Evolutionary conservation across 2,113 vertebrate genomes (phyloP).

Genomic region (Oxyruncus cristatus): DNA sequence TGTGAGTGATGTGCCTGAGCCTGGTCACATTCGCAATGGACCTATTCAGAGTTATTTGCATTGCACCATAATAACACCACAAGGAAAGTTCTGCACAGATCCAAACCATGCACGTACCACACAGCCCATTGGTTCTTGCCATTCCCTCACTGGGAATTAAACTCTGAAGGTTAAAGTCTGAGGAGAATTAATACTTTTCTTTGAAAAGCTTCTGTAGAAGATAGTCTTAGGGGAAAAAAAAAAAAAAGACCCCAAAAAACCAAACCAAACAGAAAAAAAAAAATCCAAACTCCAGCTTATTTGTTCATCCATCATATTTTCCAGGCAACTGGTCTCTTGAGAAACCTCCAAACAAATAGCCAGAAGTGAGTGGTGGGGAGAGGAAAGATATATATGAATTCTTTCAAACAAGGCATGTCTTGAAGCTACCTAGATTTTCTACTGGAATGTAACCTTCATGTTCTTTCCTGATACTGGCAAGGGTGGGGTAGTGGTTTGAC

Average conservation of each 20-base stretch:
- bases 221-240: background rate
- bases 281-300: background rate
- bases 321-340: constrained; percentile 12
- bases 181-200: background rate
- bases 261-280: background rate
- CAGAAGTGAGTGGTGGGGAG: background rate
- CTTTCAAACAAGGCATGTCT: background rate
- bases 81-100: background rate
- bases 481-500: background rate
- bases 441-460: background rate
- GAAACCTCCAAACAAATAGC: constrained; percentile 7
- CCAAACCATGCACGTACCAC: background rate
- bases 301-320: constrained; percentile 40
- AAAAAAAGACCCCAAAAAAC: background rate
- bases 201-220: background rate
- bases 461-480: background rate
- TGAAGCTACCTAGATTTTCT: background rate
- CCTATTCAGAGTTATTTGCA: background rate
- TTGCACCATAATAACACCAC: rapidly evolving
- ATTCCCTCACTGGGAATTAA: background rate
- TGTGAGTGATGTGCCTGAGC: background rate
- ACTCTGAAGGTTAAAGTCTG: background rate
- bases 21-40: background rate
- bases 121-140: background rate
- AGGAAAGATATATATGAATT: constrained; percentile 25